Evolutionary conservation across 2,888 invertebrate species (phyloP), one percentile per base, ranked within the genome.

Genomic region (Chymomyza fuscimana): DNA sequence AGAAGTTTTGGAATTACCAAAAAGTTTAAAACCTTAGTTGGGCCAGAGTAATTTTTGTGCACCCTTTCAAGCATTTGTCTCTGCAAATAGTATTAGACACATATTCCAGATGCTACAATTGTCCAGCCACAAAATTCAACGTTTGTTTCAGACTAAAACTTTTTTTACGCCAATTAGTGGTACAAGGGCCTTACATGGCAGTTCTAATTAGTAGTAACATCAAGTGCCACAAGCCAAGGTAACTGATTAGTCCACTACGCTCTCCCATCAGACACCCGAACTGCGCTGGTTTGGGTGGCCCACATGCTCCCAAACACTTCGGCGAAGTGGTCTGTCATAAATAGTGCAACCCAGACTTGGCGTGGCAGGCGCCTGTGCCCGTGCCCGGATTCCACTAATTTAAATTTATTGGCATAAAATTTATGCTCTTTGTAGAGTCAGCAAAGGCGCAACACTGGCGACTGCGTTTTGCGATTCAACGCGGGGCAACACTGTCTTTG

Each of bases 361-460:
- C 76, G 69, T 70, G 68, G 78, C 65, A 51, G 67, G 68, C 61
- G 69, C 61, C 40, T 54, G 65, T 74, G 73, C 77, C 74, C 51
- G 51, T 51, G 51, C 2, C 16, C 52, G 16, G 52, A 70, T 72
- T 79, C 60, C 70, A 79, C 87, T 86, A 86, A 86, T 86, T 87
- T 86, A 82, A 86, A 86, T 86, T 86, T 86, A 86, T 86, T 86
- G 88, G 81, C 83, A 86, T 87, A 69, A 82, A 86, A 88, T 87
- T 84, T 86, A 72, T 72, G 82, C 67, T 67, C 66, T 67, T 46
- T 46, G 67, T 70, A 66, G 63, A 66, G 63, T 22, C 69, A 76
- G 54, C 71, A 32, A 25, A 29, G 16, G 69, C 64, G 61, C 61
- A 67, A 50, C 19, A 25, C 4, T 16, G 32, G 36, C 25, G 40